phyloP scores from a whole-genome alignment of 1,140 invertebrate genomes.

The Drosophila ananassae region DNA sequence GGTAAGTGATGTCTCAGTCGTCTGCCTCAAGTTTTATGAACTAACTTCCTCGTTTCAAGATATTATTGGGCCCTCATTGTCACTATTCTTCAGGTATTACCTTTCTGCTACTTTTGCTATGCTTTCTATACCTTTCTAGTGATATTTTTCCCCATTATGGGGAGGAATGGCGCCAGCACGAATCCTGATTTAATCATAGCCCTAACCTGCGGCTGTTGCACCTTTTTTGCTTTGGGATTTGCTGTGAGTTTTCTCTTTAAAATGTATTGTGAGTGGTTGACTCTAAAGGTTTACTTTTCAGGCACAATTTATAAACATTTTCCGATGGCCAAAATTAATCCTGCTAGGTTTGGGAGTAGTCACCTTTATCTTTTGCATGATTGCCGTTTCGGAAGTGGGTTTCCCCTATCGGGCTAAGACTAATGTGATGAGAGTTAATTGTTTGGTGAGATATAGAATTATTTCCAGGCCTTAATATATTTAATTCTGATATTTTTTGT shows the following conservation, averaged over 20 bases:
- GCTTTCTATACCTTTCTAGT: conserved; percentile 88
- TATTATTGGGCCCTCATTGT: conserved; percentile 87
- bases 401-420: background rate
- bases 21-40: background rate
- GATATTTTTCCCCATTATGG: conserved; percentile 88
- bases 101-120: conserved; percentile 86
- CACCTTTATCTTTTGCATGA: background rate
- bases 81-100: conserved; percentile 77
- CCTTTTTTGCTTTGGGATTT: conserved; percentile 63
- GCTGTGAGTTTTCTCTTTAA: conserved; percentile 32
- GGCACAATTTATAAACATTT: conserved; percentile 2
- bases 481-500: background rate
- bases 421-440: background rate
- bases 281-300: background rate
- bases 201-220: conserved; percentile 84
- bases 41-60: conserved; percentile 47
- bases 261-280: background rate
- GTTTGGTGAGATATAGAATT: background rate
- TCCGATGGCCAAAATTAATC: background rate
- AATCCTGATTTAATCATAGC: conserved; percentile 87
- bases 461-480: background rate
- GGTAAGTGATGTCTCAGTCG: conserved; percentile 50
- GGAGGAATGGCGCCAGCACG: conserved; percentile 86
- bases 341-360: background rate
- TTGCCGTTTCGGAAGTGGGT: background rate